A percentile compares a stretch with the other conserved stretches of the same genome.
phyloP scores from a whole-genome alignment of 2,797 vertebrate species.

The Sorex maritimensis region DNA sequence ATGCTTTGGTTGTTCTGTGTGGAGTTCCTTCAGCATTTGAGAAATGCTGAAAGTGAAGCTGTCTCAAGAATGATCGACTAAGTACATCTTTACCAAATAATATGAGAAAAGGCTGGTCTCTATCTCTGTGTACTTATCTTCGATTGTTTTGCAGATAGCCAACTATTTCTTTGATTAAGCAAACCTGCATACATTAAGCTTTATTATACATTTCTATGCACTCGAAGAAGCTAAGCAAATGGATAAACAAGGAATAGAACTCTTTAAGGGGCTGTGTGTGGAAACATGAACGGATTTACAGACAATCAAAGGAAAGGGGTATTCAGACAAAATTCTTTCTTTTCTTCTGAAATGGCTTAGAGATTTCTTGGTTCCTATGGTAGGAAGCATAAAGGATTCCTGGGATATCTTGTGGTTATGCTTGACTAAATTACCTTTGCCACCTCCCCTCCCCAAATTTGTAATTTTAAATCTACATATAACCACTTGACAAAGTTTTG shows the following conservation, averaged over 20 bases:
- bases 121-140: neutral
- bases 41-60: neutral
- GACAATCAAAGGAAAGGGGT: neutral
- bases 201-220: neutral
- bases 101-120: neutral
- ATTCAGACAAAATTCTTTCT: neutral
- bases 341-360: neutral
- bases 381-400: constrained; percentile 30
- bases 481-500: neutral
- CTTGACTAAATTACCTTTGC: neutral
- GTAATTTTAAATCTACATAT: constrained; percentile 3
- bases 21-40: neutral
- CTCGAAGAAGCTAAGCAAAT: constrained; percentile 46
- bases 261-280: neutral
- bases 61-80: constrained; percentile 16
- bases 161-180: neutral
- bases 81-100: neutral
- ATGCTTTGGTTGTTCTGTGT: neutral
- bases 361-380: constrained; percentile 58
- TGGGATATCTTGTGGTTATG: neutral
- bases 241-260: neutral
- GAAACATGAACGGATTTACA: neutral
- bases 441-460: neutral
- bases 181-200: neutral
- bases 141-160: neutral